phyloP scores from a whole-genome alignment of 1,140 invertebrate genomes.

The Drosophila orosa region DNA sequence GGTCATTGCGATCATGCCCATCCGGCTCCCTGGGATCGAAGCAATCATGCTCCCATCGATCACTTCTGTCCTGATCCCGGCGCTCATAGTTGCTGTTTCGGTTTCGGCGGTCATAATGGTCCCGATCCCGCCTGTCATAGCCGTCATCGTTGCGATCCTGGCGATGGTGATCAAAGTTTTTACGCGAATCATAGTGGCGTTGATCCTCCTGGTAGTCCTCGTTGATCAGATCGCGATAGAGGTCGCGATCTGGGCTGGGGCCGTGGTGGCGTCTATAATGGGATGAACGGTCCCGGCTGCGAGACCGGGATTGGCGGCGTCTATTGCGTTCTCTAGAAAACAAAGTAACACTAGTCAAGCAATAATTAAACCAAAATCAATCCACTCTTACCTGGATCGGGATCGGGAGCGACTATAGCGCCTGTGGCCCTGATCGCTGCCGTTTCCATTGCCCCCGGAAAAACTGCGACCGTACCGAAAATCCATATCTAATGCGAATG shows the following conservation, averaged over 20 bases:
- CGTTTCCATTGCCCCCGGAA: constrained; percentile 50
- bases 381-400: constrained; percentile 52
- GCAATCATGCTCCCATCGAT: constrained; percentile 18
- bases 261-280: constrained; percentile 52
- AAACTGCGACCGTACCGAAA: constrained; percentile 65
- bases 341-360: background rate
- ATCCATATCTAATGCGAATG: constrained; percentile 57
- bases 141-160: constrained; percentile 55
- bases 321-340: constrained; percentile 51
- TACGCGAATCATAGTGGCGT: constrained; percentile 42
- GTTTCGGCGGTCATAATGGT: constrained; percentile 1
- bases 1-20: constrained; percentile 49
- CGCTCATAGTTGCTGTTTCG: constrained; percentile 47
- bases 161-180: constrained; percentile 49
- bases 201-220: constrained; percentile 76
- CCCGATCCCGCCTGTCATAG: constrained; percentile 18
- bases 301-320: constrained; percentile 62
- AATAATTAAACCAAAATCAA: background rate
- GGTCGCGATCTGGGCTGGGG: constrained; percentile 64
- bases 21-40: constrained; percentile 10
- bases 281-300: constrained; percentile 67
- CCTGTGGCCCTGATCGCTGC: constrained; percentile 35
- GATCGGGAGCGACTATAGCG: constrained; percentile 71
- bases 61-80: constrained; percentile 18
- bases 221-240: constrained; percentile 77